Percentiles rank a stretch among this genome's conserved stretches.
Evolutionary conservation across 2,888 invertebrate species (phyloP).

Genomic region (Coremacera marginata): DNA sequence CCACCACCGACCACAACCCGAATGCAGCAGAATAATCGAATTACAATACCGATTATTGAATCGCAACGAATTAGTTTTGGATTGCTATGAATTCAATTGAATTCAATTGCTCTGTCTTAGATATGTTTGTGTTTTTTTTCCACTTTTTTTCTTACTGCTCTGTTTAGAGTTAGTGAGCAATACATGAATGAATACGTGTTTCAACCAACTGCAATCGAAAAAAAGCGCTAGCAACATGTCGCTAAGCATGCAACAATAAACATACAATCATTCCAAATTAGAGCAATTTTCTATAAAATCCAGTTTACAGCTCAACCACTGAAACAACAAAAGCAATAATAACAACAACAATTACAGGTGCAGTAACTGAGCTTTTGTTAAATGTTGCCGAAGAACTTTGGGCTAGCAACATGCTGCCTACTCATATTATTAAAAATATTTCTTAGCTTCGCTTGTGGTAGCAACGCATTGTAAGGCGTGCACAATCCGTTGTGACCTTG

Average conservation of each 20-base stretch:
- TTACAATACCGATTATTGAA: conserved; percentile 32
- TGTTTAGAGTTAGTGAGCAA: neutral
- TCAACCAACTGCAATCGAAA: neutral
- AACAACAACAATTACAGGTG: neutral
- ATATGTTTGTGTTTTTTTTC: neutral
- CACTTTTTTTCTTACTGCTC: neutral
- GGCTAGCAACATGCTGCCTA: conserved; percentile 22
- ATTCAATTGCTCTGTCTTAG: neutral
- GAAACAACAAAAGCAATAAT: neutral
- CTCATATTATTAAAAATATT: neutral
- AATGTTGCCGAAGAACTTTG: conserved; percentile 6
- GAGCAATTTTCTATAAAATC: neutral
- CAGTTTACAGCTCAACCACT: neutral
- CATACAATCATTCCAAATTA: neutral
- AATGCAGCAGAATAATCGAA: conserved; percentile 31
- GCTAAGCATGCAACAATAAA: neutral
- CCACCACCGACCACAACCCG: conserved; percentile 32
- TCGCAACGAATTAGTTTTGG: conserved; percentile 31
- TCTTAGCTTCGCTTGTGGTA: neutral
- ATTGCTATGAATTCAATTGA: conserved; percentile 7
- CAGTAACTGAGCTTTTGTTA: neutral
- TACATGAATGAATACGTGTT: neutral
- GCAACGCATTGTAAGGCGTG: conserved; percentile 4
- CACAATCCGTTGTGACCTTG: conserved; percentile 23
- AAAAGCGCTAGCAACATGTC: conserved; percentile 27